These are phyloP conservation scores for Paraescarpia echinospica DNA, from an alignment of 1,140 invertebrate species.

Conservation along the genomic window DNA sequence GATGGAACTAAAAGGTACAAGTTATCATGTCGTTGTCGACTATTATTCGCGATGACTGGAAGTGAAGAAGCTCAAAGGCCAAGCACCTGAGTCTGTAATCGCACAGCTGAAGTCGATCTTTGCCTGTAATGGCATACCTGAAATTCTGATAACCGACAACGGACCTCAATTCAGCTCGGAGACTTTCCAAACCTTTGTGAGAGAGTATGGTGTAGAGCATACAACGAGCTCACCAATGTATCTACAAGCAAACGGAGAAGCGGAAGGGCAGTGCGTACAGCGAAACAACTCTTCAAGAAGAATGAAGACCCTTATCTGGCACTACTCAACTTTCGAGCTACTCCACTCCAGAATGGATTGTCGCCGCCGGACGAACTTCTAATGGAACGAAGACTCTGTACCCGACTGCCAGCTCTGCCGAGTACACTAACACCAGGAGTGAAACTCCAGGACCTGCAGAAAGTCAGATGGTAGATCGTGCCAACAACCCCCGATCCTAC, in stretches of 20 bases:
- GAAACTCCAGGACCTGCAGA: background rate
- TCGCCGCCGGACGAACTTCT: constrained; percentile 32
- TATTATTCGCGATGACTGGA: background rate
- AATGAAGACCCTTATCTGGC: constrained; percentile 30
- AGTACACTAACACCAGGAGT: too few species aligned
- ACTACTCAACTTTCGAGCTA: constrained; percentile 29
- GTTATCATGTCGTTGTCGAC: background rate
- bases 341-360: constrained; percentile 28
- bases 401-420: too few species aligned
- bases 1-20: background rate
- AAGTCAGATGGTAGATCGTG: background rate
- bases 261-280: constrained; percentile 21
- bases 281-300: constrained; percentile 25
- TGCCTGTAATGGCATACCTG: constrained; percentile 31
- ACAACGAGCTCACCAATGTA: constrained; percentile 42
- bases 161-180: constrained; percentile 49
- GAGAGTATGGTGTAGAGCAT: constrained; percentile 50
- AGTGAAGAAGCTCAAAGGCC: background rate
- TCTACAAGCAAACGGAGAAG: constrained; percentile 25
- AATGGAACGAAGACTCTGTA: constrained; percentile 31
- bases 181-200: constrained; percentile 53
- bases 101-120: constrained; percentile 21
- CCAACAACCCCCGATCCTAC: background rate
- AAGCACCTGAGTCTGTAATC: background rate
- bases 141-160: constrained; percentile 40